Evolutionary conservation across 2,797 vertebrate species (phyloP), one percentile per base, ranked within the genome.

Genomic region (Acipenser transmontanus): DNA sequence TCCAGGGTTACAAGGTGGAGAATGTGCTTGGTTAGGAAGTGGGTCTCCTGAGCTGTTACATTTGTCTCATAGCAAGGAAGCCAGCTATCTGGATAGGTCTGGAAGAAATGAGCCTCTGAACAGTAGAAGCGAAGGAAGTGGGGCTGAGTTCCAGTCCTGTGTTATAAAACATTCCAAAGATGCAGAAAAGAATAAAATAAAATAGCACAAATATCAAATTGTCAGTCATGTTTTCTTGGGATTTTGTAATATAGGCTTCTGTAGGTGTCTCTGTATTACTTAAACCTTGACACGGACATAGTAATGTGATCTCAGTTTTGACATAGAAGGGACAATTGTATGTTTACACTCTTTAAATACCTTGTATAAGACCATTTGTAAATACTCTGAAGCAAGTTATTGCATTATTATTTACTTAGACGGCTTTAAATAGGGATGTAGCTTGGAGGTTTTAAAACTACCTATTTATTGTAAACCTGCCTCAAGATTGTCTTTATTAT

Each of bases 11-110:
- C 1, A 88, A 95, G 72, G 87, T 93, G 78, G 88, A 91, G 81
- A 87, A 80, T 47, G 81, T 98, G 76, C 88, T 98, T 72, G 94
- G 95, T 76, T 93, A 87, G 82, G 91, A 94, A 84, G 81, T 98
- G 85, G 95, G 91, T 74, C 83, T 89, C 64, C 68, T 94, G 59
- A 59, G 73, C 49, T 93, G 87, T 70, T 94, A 91, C 1, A 86
- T 96, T 78, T 84, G 82, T 69, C 85, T 89, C 0, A 61, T 89
- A 76, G 85, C 86, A 83, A 86, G 78, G 79, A 89, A 87, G 70
- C 92, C 89, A 1, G 64, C 78, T 50, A 75, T 82, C 76, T 92
- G 85, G 71, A 72, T 93, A 2, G 82, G 68, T 48, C 74, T 98
- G 85, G 94, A 98, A 81, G 95, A 99, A 78, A 87, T 97, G 13